A percentile compares a stretch with the other conserved stretches of the same genome.
These are phyloP conservation scores for Antigone vipio DNA, from an alignment of 2,113 vertebrate genomes.

Conservation along the genomic window DNA sequence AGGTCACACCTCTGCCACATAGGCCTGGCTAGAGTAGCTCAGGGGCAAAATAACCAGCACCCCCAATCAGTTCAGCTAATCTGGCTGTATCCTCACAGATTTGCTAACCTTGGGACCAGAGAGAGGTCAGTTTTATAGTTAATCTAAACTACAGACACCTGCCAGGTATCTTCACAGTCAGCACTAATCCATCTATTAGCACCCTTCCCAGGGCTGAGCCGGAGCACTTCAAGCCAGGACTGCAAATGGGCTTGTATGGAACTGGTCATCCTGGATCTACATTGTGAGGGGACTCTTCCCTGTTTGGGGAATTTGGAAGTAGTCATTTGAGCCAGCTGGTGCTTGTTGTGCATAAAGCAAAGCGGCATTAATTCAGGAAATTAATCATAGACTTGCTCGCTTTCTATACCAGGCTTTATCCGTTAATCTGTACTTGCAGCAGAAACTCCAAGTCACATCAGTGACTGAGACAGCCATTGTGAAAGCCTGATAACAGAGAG, in stretches of 20 bases:
- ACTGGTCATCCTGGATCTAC: not conserved
- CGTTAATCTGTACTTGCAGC: not conserved
- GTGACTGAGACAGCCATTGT: not conserved
- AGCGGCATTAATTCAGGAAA: not conserved
- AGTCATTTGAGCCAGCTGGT: not conserved
- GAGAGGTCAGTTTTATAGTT: not conserved
- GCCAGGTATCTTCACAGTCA: not conserved
- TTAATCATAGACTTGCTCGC: not conserved
- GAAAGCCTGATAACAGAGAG: not conserved
- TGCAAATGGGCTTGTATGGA: not conserved
- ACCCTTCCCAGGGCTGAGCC: not conserved
- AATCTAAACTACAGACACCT: not conserved
- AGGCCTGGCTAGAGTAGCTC: too few species aligned
- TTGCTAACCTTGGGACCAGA: accelerated
- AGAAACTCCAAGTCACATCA: not conserved
- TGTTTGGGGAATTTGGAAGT: not conserved
- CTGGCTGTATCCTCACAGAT: accelerated
- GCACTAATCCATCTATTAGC: not conserved
- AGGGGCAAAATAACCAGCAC: not conserved
- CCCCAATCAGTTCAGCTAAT: not conserved
- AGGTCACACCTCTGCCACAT: accelerated
- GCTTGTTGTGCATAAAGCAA: not conserved
- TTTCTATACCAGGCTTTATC: not conserved
- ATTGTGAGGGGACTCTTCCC: not conserved
- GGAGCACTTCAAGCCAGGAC: not conserved